Evolutionary conservation across 1,140 invertebrate species (phyloP), one percentile per base, ranked within the genome.

Genomic region (Phymorhynchus buccinoides): DNA sequence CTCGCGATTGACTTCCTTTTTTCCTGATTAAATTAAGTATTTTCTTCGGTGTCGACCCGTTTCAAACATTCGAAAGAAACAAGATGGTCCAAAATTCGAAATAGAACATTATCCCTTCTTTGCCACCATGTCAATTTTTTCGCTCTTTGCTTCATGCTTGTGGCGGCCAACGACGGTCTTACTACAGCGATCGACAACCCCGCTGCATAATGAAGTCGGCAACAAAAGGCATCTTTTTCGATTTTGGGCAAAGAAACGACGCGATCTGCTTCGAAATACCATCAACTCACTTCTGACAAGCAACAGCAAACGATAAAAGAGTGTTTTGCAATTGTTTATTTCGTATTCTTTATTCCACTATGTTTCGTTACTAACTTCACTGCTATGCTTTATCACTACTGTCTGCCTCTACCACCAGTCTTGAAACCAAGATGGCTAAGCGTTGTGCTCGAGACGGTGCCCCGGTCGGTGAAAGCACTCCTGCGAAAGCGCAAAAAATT

Each of bases 381-480:
- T 52, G 44, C 80, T 82, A 75, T 71, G 84, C 86, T 42, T 83
- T 83, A 62, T 66, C n/a, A 42, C 62, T 71, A 71, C 66, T 66
- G 68, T 66, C 66, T 73, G 56, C 27, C 81, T 42, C 42, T 62
- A 62, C 56, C n/a, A n/a, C n/a, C n/a, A 62, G 56, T 62, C 78
- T 32, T 62, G 52, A 80, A 87, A 87, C 80, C 86, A 87, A 87
- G 66, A 87, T 87, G 86, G 86, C 86, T 87, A 87, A 71, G 81
- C 73, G 80, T 71, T 75, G 82, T 80, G 82, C 79, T 83, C 84
- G 84, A 87, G 86, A 84, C 86, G 86, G 77, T 78, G 18, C 84
- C 84, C 80, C 41, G 80, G 73, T 78, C 42, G 32, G 32, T 48
- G 78, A 48, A 87, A 87, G 80, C 62, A 48, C 81, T 73, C 52